Evolutionary conservation across 2,113 vertebrate species (phyloP), one percentile per base, ranked within the genome.

Genomic region (Sturnus vulgaris): DNA sequence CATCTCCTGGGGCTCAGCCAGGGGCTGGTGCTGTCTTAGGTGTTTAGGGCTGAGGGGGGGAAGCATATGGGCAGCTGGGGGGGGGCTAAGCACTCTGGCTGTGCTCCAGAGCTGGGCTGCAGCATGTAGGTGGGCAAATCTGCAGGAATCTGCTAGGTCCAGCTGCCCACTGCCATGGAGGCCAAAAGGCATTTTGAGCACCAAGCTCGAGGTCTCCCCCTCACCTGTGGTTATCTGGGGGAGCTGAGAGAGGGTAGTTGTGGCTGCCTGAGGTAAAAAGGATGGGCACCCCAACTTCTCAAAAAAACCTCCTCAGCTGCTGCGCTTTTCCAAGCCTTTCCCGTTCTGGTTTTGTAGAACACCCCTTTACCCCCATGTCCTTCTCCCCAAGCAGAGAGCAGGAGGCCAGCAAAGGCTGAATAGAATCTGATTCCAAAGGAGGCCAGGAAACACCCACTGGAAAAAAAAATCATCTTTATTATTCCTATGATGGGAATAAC

Each of bases 321-420:
- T 27, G 35, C 20, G 25, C 16, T 77, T 50, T 75, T 47, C 25
- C 9, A n/a, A 44, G 37, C 16, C 17, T 3, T 53, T 65, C 46
- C 14, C 15, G 12, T 22, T 21, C 27, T 47, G 37, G 46, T 39
- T 76, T 35, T 57, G 22, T 16, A 72, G 40, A 40, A 40, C 37
- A 30, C 0, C 16, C 11, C 12, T 10, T 0, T 2, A 3, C 1
- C 8, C 42, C n/a, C 8, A 1, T 5, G 7, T 50, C 12, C 42
- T 28, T 22, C 10, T 25, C 10, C 18, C 4, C 4, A 13, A 4
- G 42, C 24, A 57, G 50, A 20, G 24, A 88, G 57, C 57, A 40
- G 57, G 16, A 80, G 11, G 4, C 30, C 33, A 33, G 57, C 27
- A 53, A 17, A 60, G 37, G 17, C 50, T 39, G 7, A 76, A 50